These are phyloP conservation scores for Epizoanthus illoricatus DNA, from an alignment of 92 coral and sea anemone genomes.

Conservation along the genomic window DNA sequence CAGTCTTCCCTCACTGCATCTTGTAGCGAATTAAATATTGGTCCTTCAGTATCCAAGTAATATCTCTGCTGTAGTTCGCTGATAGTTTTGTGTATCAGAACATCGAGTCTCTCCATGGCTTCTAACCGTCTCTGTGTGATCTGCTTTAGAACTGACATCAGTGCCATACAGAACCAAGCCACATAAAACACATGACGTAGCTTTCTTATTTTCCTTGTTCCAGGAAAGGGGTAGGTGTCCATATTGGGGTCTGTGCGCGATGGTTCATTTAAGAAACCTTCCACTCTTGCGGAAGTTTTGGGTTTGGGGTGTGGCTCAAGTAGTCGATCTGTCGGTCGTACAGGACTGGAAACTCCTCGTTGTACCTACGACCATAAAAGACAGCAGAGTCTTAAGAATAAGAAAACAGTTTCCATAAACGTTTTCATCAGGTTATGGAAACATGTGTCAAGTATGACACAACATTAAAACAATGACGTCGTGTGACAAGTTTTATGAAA, in stretches of 20 bases:
- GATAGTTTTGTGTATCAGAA: slow-evolving; percentile 52
- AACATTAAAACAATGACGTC: too few species aligned
- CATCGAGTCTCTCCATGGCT: slow-evolving; percentile 58
- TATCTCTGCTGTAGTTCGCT: slow-evolving; percentile 58
- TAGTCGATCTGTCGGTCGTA: slow-evolving; percentile 67
- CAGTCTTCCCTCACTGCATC: slow-evolving; percentile 60
- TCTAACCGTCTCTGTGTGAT: slow-evolving; percentile 42
- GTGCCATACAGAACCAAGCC: slow-evolving; percentile 78
- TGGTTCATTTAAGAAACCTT: slow-evolving; percentile 62
- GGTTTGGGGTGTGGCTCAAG: slow-evolving; percentile 46
- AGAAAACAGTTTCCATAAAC: background rate
- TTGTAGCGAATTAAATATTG: slow-evolving; percentile 51
- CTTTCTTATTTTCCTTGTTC: slow-evolving; percentile 60
- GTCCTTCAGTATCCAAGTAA: slow-evolving; percentile 56
- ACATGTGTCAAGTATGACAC: too few species aligned
- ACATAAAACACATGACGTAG: slow-evolving; percentile 73
- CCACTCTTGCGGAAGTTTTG: slow-evolving; percentile 26
- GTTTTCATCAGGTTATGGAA: too few species aligned
- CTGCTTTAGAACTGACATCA: slow-evolving; percentile 52
- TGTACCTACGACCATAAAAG: slow-evolving; percentile 7
- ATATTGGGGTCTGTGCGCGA: slow-evolving; percentile 34
- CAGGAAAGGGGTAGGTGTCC: slow-evolving; percentile 73
- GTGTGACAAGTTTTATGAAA: too few species aligned
- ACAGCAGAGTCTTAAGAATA: background rate
- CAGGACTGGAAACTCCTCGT: slow-evolving; percentile 78